Base-by-base conservation (phyloP, 2,113 vertebrate species). In the Rhynchomys soricoides region DNA sequence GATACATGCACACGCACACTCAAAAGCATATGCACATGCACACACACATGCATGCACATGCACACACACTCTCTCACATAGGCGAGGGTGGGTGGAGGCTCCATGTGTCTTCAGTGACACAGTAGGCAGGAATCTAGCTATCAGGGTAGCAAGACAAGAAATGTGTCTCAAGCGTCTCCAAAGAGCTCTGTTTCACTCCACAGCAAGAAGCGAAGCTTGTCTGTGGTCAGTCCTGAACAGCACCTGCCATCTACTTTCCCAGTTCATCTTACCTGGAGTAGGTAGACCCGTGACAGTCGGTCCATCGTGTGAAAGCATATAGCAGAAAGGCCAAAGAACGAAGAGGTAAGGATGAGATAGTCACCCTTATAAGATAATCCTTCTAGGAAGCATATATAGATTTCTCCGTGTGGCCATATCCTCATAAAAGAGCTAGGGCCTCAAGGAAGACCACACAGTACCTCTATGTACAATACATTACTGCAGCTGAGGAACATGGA, bases 331-430 rank as follows among this genome's bases (percentile, higher is more conserved):
- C 1, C 6, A 0, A 0, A 19, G 64, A 40, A 83, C 22, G 24
- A 55, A 52, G 40, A 13, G 62, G 16, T 10, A 7, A 86, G 12
- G 78, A 40, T 17, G 15, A 4, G 7, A 62, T 22, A 10, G 0
- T 37, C 12, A 2, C 10, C 9, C 57, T 40, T 29, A 22, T 13
- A 17, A 55, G 5, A 9, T 0, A 66, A 48, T 22, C 11, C 31
- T 37, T 45, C 21, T 3, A 5, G 29, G 19, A 17, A 40, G 0
- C 2, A 0, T 21, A 1, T 21, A 17, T 0, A 0, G 10, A 24
- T 17, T 4, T 2, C 10, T 5, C 21, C 21, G 0, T 1, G 21
- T 15, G 37, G 6, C 5, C 8, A 26, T 5, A 5, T 21, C 3
- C 7, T 19, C 7, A 7, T 0, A 13, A 17, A 55, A 19, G 15